A percentile compares a stretch with the other conserved stretches of the same genome.
These are phyloP conservation scores for Lepidothrix coronata DNA, from an alignment of 2,113 vertebrate genomes.

Conservation along the genomic window DNA sequence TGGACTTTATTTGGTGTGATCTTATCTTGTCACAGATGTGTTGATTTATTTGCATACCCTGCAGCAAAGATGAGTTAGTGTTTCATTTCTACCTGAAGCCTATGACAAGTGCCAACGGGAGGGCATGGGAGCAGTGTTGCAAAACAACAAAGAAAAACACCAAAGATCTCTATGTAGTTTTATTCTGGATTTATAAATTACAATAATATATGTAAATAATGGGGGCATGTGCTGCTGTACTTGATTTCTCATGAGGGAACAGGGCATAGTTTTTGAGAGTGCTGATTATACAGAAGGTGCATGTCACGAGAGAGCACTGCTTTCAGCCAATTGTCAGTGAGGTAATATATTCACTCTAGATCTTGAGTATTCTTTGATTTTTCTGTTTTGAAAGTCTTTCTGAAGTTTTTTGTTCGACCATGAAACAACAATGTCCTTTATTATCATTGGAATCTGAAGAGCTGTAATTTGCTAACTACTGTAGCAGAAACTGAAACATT, in stretches of 20 bases:
- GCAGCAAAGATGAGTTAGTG: background rate
- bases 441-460: background rate
- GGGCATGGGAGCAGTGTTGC: background rate
- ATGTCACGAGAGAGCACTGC: background rate
- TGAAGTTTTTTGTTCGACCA: background rate
- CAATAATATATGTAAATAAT: background rate
- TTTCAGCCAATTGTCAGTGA: background rate
- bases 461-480: background rate
- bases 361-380: background rate
- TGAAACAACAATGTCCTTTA: background rate
- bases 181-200: background rate
- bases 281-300: background rate
- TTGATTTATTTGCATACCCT: background rate
- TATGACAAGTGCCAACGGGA: background rate
- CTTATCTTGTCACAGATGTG: background rate
- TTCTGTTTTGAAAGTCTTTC: background rate
- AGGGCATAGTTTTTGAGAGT: background rate
- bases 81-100: background rate
- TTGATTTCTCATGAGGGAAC: accelerated
- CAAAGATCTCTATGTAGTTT: background rate
- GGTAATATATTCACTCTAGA: background rate
- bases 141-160: background rate
- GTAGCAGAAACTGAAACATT: background rate
- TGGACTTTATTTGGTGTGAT: background rate
- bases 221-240: background rate